Conservation (phyloP, 2,113 vertebrate species). For the Xiphias gladius region DNA sequence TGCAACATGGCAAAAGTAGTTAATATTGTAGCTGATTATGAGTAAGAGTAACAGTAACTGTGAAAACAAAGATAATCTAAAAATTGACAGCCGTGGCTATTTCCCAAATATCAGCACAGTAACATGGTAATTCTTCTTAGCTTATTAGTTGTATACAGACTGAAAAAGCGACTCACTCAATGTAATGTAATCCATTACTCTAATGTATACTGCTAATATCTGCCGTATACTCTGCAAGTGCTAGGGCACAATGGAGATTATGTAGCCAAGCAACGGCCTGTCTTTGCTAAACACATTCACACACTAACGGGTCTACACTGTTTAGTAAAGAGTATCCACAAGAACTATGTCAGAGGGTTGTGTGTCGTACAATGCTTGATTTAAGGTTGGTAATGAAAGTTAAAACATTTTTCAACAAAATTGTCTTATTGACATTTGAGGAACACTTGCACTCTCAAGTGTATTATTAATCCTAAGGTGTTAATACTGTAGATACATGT, state of each 20-base stretch:
- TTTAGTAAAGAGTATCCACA: slow-evolving; percentile 1
- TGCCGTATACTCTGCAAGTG: slow-evolving; percentile 7
- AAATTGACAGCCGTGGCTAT: background rate
- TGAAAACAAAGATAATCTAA: background rate
- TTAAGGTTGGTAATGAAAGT: background rate
- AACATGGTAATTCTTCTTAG: slow-evolving; percentile 17
- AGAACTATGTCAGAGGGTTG: background rate
- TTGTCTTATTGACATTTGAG: background rate
- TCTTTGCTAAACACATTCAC: background rate
- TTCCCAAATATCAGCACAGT: slow-evolving; percentile 44
- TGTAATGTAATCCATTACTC: slow-evolving; percentile 8
- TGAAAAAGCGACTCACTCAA: background rate
- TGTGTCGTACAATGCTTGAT: background rate
- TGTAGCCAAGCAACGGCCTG: background rate
- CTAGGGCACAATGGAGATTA: background rate
- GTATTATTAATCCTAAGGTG: slow-evolving; percentile 26
- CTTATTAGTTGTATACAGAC: slow-evolving; percentile 45
- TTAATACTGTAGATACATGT: slow-evolving; percentile 31
- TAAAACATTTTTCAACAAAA: background rate
- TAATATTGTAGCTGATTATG: background rate
- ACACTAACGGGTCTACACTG: background rate
- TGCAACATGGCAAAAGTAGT: slow-evolving; percentile 23
- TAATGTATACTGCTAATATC: slow-evolving; percentile 6
- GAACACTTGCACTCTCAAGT: background rate
- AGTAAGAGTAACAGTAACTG: background rate